Conservation (phyloP, 2,113 vertebrate species). For the Ascaphus truei region DNA sequence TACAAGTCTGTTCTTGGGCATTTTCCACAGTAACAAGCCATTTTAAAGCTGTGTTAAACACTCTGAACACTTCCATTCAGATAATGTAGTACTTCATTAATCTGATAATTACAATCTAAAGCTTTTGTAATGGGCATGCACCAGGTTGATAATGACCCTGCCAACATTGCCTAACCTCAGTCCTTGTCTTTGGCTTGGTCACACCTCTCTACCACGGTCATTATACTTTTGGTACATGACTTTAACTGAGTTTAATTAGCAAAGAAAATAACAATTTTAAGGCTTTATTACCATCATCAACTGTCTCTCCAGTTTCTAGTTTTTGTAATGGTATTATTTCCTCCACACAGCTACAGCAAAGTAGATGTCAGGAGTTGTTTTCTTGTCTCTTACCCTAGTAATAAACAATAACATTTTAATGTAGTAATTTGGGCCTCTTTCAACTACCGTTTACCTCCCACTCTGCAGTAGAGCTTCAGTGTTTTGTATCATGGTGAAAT, state of each 20-base stretch:
- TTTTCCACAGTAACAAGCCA: neutral
- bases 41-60: conserved; percentile 7
- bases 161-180: neutral
- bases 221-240: conserved; percentile 11
- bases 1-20: neutral
- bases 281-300: conserved; percentile 23
- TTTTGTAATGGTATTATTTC: neutral
- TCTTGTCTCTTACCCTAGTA: neutral
- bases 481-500: neutral
- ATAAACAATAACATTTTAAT: conserved; percentile 12
- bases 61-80: neutral
- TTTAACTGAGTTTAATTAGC: conserved; percentile 27
- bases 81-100: conserved; percentile 21
- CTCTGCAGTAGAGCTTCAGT: neutral
- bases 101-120: conserved; percentile 25
- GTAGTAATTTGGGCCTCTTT: conserved; percentile 4
- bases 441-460: neutral
- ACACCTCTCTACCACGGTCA: conserved; percentile 7
- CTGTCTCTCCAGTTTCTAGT: neutral
- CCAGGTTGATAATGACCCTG: conserved; percentile 25
- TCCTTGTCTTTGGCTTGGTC: conserved; percentile 11
- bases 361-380: neutral
- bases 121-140: conserved; percentile 11
- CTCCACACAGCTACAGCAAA: neutral
- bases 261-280: conserved; percentile 20